Evolutionary conservation across 2,888 invertebrate species (phyloP).

Genomic region (Meta bourneti): DNA sequence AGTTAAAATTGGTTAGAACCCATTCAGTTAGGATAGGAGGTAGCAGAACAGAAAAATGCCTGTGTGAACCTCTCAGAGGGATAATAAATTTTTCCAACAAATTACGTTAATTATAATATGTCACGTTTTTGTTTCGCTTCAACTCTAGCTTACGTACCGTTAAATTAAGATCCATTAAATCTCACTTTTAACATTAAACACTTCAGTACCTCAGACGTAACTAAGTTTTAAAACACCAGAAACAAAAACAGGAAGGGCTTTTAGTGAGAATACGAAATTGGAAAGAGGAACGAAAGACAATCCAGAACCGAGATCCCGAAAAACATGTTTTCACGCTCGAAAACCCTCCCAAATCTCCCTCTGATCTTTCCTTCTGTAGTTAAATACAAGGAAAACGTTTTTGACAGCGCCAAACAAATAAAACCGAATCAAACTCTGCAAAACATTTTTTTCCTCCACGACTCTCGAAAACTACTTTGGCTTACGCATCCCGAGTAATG

Average conservation of each 20-base stretch:
- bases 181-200: background rate
- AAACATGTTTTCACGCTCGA: constrained; percentile 19
- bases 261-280: background rate
- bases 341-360: constrained; percentile 7
- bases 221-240: background rate
- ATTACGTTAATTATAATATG: too few relatives aligned
- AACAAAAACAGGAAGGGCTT: background rate
- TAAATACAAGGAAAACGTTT: constrained; percentile 31
- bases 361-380: background rate
- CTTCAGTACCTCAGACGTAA: background rate
- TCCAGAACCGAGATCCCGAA: background rate
- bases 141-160: too few relatives aligned
- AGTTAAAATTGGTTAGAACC: too few relatives aligned
- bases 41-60: too few relatives aligned
- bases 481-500: constrained; percentile 19
- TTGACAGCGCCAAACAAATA: constrained; percentile 24
- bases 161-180: too few relatives aligned
- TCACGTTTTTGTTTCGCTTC: too few relatives aligned
- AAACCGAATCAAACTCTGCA: background rate
- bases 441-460: background rate
- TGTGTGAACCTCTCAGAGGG: too few relatives aligned
- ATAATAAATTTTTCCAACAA: too few relatives aligned
- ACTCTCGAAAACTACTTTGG: constrained; percentile 1
- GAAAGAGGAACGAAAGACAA: background rate
- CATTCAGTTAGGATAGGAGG: too few relatives aligned